phyloP scores from a whole-genome alignment of 1,140 invertebrate species.

The Euschistus heros region DNA sequence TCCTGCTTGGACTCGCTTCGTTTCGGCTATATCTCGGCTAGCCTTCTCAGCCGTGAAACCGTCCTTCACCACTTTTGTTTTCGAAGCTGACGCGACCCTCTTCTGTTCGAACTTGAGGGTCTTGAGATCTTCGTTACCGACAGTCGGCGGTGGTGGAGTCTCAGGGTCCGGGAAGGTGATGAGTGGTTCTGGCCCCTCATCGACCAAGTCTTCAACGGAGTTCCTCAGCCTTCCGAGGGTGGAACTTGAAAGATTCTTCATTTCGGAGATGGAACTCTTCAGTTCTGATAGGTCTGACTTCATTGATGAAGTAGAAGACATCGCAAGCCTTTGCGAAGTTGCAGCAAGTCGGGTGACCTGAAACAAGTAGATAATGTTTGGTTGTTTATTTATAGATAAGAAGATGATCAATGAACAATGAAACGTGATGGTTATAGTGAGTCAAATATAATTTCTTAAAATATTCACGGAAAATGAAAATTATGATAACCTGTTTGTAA shows the following conservation, averaged over 20 bases:
- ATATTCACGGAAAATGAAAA: too few species aligned
- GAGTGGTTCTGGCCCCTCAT: conserved; percentile 46
- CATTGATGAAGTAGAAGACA: conserved; percentile 46
- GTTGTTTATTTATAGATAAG: too few species aligned
- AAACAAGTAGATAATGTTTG: neutral
- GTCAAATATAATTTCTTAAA: too few species aligned
- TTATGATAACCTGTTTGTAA: too few species aligned
- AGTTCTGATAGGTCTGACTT: conserved; percentile 64
- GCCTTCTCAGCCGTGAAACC: conserved; percentile 64
- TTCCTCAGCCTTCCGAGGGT: conserved; percentile 44
- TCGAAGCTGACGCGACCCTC: conserved; percentile 58
- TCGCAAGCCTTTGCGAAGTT: conserved; percentile 41
- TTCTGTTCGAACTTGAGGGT: conserved; percentile 70
- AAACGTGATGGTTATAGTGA: too few species aligned
- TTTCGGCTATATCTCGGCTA: conserved; percentile 63
- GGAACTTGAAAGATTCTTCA: conserved; percentile 44
- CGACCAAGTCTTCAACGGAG: conserved; percentile 54
- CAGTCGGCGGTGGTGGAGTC: conserved; percentile 42
- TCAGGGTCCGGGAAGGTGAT: conserved; percentile 60
- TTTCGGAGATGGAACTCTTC: conserved; percentile 65
- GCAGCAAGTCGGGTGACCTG: conserved; percentile 32
- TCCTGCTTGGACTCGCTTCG: conserved; percentile 63
- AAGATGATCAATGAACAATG: too few species aligned
- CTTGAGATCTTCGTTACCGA: conserved; percentile 35
- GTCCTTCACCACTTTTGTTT: conserved; percentile 47